Conservation (phyloP, 2,113 vertebrate species). For the Trochalopteron elliotii region DNA sequence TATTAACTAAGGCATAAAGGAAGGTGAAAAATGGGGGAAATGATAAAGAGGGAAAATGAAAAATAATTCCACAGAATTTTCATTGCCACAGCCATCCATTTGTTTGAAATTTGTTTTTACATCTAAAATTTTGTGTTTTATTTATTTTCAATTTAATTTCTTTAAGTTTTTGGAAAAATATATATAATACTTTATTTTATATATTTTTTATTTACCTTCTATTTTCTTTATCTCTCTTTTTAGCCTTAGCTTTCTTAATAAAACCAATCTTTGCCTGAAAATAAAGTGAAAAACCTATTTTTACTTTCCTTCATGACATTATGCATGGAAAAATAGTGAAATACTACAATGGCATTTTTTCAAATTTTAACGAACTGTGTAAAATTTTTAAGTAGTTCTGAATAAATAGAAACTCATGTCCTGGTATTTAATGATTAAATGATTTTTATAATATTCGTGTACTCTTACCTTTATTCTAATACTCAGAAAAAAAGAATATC, state of each 20-base stretch:
- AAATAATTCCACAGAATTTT: neutral
- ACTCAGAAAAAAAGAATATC: neutral
- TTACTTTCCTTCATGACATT: neutral
- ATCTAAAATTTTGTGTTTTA: neutral
- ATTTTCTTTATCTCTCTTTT: neutral
- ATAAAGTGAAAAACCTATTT: neutral
- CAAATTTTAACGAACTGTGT: neutral
- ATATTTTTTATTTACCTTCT: neutral
- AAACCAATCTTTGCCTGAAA: neutral
- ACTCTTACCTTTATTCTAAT: neutral
- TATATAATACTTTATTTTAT: neutral
- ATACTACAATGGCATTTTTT: neutral
- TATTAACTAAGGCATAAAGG: neutral
- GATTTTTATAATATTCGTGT: neutral
- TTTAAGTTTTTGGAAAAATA: neutral
- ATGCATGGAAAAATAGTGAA: neutral
- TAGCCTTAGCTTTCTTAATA: neutral
- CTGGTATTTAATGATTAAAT: neutral
- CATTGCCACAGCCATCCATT: neutral
- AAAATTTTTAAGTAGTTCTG: neutral
- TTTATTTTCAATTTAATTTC: neutral
- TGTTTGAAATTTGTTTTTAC: neutral
- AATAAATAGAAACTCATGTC: neutral
- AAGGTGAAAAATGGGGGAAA: neutral
- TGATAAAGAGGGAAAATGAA: neutral